These are phyloP conservation scores for Hephaestus fuliginosus DNA, from an alignment of 2,797 vertebrate genomes.

Conservation along the genomic window DNA sequence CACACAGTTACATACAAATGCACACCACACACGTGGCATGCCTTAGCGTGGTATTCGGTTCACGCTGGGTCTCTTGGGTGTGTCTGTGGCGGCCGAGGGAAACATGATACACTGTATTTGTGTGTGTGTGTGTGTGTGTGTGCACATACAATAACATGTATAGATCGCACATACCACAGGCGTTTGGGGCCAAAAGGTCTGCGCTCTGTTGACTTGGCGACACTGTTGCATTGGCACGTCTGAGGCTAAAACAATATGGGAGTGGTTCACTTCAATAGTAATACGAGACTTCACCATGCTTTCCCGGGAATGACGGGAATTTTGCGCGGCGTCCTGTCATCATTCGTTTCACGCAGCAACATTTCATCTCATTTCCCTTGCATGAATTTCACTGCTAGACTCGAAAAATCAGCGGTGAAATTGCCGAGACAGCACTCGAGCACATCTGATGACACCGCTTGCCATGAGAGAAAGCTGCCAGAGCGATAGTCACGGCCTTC, in stretches of 20 bases:
- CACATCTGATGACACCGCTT: conserved; percentile 46
- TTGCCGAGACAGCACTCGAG: neutral
- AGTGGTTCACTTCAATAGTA: conserved; percentile 51
- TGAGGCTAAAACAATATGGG: conserved; percentile 33
- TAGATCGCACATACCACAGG: conserved; percentile 50
- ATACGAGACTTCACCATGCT: conserved; percentile 17
- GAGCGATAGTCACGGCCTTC: conserved; percentile 26
- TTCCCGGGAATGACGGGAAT: conserved; percentile 39
- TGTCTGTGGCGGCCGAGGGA: conserved; percentile 70
- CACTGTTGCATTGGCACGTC: conserved; percentile 35
- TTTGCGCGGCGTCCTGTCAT: neutral
- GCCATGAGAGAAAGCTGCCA: conserved; percentile 29
- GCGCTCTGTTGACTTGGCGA: conserved; percentile 54
- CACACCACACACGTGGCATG: conserved; percentile 53
- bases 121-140: conserved; percentile 36
- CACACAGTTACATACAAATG: neutral
- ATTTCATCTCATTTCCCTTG: conserved; percentile 41
- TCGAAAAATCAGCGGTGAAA: conserved; percentile 41
- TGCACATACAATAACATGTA: conserved; percentile 41
- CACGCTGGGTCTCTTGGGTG: conserved; percentile 71
- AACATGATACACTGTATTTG: conserved; percentile 62
- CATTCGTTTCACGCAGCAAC: conserved; percentile 39
- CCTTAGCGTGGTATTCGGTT: conserved; percentile 70
- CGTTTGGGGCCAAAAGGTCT: conserved; percentile 66
- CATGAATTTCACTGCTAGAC: conserved; percentile 35